These are phyloP conservation scores for Thamnophis elegans DNA, from an alignment of 2,797 vertebrate genomes.

Conservation along the genomic window DNA sequence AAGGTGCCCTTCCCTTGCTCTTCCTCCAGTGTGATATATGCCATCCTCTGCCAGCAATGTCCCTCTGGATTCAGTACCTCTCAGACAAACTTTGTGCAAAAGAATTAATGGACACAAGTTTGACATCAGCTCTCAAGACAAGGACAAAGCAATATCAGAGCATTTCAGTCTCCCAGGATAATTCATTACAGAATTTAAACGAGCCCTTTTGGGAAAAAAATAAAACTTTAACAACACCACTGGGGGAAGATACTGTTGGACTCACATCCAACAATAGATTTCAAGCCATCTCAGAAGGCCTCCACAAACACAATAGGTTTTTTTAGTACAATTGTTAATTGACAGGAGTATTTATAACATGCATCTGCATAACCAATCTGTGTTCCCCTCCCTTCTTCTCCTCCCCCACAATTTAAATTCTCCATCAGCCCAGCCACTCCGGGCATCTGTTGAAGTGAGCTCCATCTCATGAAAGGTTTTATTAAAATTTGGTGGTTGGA, in stretches of 20 bases:
- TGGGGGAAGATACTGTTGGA: background rate
- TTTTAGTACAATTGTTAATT: background rate
- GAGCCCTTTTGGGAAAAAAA: background rate
- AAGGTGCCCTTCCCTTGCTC: background rate
- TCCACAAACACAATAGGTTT: background rate
- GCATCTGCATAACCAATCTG: background rate
- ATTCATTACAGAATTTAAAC: background rate
- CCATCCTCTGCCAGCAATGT: background rate
- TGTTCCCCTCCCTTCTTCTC: background rate
- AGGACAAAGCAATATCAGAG: background rate
- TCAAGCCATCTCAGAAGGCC: background rate
- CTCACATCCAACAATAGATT: background rate
- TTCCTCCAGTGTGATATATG: background rate
- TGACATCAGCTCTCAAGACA: constrained; percentile 6
- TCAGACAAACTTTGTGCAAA: background rate
- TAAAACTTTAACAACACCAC: background rate
- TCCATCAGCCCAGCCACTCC: background rate
- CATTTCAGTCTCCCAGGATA: background rate
- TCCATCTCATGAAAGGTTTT: background rate
- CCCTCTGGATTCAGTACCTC: background rate
- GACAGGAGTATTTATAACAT: background rate
- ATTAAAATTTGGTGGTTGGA: background rate
- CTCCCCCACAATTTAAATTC: background rate
- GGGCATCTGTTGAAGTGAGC: background rate
- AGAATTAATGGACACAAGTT: background rate